Evolutionary conservation across 30 jellyfish, hydroid and myxozoan genomes (phyloP).

Genomic region (Aurelia aurita complex sp. Pacific): DNA sequence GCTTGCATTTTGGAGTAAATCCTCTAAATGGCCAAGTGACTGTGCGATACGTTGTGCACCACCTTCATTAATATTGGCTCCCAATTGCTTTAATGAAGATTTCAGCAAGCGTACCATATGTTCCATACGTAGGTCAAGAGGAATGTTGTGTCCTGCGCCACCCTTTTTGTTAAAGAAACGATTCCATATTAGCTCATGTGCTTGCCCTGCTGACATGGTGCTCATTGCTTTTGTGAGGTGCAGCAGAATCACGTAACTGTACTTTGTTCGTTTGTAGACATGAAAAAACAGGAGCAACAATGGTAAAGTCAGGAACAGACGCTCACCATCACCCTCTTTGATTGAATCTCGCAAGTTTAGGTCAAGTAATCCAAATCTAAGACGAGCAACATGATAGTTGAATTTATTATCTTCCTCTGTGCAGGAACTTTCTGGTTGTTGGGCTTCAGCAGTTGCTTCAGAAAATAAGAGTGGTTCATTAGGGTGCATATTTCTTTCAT

Average conservation of each 20-base stretch:
- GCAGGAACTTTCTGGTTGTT: not conserved
- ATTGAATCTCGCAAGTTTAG: slow-evolving; percentile 1
- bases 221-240: not conserved
- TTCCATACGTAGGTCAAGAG: not conserved
- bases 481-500: too few relatives aligned
- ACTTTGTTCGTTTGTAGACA: not conserved
- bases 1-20: not conserved
- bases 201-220: not conserved
- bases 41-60: slow-evolving; percentile 6
- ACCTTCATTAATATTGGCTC: not conserved
- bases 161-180: not conserved
- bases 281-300: not conserved
- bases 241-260: not conserved
- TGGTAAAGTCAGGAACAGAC: not conserved
- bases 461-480: too few relatives aligned
- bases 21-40: not conserved
- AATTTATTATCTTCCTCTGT: not conserved
- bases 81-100: not conserved
- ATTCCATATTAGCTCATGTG: slow-evolving; percentile 7
- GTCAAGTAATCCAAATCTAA: slow-evolving; percentile 3
- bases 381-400: slow-evolving; percentile 7
- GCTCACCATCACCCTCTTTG: slow-evolving; percentile 6
- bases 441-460: too few relatives aligned
- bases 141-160: not conserved
- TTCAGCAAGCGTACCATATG: too few relatives aligned